These are phyloP conservation scores for Meriones unguiculatus DNA, from an alignment of 2,113 vertebrate species.

Conservation along the genomic window DNA sequence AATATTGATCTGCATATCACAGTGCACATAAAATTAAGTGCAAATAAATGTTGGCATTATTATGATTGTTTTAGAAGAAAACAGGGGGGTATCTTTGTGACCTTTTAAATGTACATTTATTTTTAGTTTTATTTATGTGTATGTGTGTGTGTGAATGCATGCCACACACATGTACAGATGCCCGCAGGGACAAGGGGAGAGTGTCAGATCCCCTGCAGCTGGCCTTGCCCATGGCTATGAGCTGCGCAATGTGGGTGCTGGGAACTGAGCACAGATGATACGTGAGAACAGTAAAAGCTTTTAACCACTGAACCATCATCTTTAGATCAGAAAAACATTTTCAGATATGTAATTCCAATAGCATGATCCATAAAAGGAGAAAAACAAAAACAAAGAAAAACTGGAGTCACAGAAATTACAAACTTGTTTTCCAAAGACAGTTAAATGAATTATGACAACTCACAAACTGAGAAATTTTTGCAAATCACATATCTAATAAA, in stretches of 20 bases:
- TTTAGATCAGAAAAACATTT: background rate
- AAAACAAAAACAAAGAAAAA: background rate
- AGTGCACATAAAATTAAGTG: constrained; percentile 19
- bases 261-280: background rate
- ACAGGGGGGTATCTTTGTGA: background rate
- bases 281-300: background rate
- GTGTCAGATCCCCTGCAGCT: background rate
- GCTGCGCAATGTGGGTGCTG: background rate
- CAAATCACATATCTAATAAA: constrained; percentile 4
- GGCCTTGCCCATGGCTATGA: background rate
- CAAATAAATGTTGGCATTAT: background rate
- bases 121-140: background rate
- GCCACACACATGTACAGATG: background rate
- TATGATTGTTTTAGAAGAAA: background rate
- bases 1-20: background rate
- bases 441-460: constrained; percentile 29
- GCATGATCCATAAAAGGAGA: background rate
- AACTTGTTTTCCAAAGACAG: constrained; percentile 19
- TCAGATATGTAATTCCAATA: background rate
- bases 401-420: constrained; percentile 1
- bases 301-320: background rate
- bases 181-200: background rate
- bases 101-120: background rate
- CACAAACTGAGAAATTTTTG: background rate
- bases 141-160: background rate